Conservation (phyloP, 2,113 vertebrate species). For the Dromiciops gliroides region DNA sequence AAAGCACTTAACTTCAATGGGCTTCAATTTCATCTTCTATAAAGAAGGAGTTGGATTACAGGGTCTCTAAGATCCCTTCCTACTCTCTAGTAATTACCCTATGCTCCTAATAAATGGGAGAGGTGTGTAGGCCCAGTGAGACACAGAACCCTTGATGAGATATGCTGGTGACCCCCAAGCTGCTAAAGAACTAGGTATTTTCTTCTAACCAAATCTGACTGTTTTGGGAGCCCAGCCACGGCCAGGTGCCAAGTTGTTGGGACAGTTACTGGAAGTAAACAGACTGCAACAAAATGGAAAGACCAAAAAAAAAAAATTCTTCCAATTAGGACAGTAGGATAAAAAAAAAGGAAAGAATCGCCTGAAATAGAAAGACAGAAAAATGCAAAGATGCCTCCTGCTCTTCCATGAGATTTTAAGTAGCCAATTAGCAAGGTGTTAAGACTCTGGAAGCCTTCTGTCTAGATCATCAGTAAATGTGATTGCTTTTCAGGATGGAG, state of each 20-base stretch:
- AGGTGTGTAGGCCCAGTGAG: neutral
- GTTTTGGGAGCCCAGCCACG: conserved; percentile 35
- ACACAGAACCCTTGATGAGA: neutral
- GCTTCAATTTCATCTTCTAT: conserved; percentile 10
- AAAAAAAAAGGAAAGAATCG: neutral
- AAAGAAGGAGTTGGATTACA: neutral
- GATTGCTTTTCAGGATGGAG: conserved; percentile 74
- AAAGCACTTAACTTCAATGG: neutral
- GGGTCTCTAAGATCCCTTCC: neutral
- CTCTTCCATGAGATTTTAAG: conserved; percentile 72
- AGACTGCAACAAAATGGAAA: conserved; percentile 65
- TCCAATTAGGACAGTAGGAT: conserved; percentile 76
- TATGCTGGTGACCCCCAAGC: neutral
- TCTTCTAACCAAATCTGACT: conserved; percentile 3
- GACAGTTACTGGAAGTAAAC: conserved; percentile 55
- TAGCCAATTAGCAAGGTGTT: conserved; percentile 78
- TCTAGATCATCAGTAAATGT: conserved; percentile 75
- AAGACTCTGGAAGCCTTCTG: conserved; percentile 77
- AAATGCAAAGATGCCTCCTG: conserved; percentile 78
- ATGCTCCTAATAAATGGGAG: neutral
- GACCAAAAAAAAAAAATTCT: conserved; percentile 69
- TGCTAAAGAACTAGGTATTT: neutral
- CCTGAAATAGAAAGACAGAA: conserved; percentile 73
- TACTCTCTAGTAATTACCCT: neutral
- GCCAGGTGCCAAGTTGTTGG: conserved; percentile 53